These are phyloP conservation scores for Diloba caeruleocephala DNA, from an alignment of 2,888 invertebrate genomes.

Conservation along the genomic window DNA sequence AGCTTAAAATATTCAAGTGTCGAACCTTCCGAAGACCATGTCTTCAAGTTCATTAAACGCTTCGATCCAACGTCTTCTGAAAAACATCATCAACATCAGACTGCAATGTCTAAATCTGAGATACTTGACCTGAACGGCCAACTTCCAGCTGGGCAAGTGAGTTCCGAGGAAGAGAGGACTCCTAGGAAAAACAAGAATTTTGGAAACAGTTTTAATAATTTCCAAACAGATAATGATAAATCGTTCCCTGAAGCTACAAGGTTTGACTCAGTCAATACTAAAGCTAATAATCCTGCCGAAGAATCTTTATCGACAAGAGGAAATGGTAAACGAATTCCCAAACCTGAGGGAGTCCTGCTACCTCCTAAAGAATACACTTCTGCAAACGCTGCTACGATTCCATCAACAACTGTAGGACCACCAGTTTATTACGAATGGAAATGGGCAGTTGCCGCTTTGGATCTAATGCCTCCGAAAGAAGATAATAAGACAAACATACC, in stretches of 20 bases:
- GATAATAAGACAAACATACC: conserved; percentile 74
- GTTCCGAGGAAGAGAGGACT: conserved; percentile 78
- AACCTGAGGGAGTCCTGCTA: conserved; percentile 76
- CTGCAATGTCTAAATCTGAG: conserved; percentile 79
- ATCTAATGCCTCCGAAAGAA: conserved; percentile 87
- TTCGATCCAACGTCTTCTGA: conserved; percentile 83
- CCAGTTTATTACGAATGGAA: conserved; percentile 91
- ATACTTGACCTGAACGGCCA: conserved; percentile 78
- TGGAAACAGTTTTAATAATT: conserved; percentile 69
- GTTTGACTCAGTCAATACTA: conserved; percentile 73
- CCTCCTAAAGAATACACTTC: conserved; percentile 90
- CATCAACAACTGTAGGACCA: conserved; percentile 89
- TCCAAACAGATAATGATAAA: conserved; percentile 70
- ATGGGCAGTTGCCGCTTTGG: conserved; percentile 90
- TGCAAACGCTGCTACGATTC: conserved; percentile 73
- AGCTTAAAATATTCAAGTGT: conserved; percentile 64
- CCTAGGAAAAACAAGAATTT: conserved; percentile 73
- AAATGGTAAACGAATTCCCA: conserved; percentile 49
- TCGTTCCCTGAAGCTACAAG: conserved; percentile 61
- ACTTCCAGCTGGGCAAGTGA: conserved; percentile 76
- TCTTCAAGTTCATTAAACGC: conserved; percentile 82
- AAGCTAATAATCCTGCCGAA: conserved; percentile 57
- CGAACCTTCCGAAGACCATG: conserved; percentile 65
- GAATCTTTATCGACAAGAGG: conserved; percentile 23
- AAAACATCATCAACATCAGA: conserved; percentile 71